Base-by-base conservation (phyloP, 2,888 invertebrate species). In the Plebejus anna region DNA sequence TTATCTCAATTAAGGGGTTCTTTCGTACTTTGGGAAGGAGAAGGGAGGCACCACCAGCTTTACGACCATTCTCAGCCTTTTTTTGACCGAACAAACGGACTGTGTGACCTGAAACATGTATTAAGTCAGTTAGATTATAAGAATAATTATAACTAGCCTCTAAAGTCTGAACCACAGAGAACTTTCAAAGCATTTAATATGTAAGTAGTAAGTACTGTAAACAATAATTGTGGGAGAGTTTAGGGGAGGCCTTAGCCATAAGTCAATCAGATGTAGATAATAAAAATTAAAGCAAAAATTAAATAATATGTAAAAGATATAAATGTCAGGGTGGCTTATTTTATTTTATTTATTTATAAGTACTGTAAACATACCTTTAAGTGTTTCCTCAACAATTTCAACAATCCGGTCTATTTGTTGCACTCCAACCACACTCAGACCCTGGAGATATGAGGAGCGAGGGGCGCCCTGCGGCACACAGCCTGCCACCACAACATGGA, bases 351-450 rank as follows among this genome's bases (percentile, higher is more conserved):
- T 32, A 32, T 32, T 32, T 32, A 32, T 32, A 32, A 32, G n/a
- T 2, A 75, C 42, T 22, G 13, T 0, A 61, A 22, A 13, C 22
- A 70, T 70, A 80, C 98, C 99, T 95, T 99, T 99, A 0, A 99
- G 89, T 0, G 99, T 98, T 90, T 99, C 99, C 87, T 99, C 99
- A 0, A 99, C 99, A 0, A 99, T 98, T 91, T 99, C 99, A 0
- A 99, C 97, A 1, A 99, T 98, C 79, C 99, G 94, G 88, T 99
- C 99, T 78, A 99, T 99, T 94, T 99, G 99, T 84, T 99, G 99
- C 0, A 99, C 99, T 0, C 99, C 99, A n/a, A 99, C 97, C 1
- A 99, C 95, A 82, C 99, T 99, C 9, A 99, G 94, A 0, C 98
- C 97, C 84, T 96, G 94, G 32, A 97, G 88, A 79, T 95, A 95